Conservation (phyloP, 1,140 invertebrate species). For the Psilanteris sp. region DNA sequence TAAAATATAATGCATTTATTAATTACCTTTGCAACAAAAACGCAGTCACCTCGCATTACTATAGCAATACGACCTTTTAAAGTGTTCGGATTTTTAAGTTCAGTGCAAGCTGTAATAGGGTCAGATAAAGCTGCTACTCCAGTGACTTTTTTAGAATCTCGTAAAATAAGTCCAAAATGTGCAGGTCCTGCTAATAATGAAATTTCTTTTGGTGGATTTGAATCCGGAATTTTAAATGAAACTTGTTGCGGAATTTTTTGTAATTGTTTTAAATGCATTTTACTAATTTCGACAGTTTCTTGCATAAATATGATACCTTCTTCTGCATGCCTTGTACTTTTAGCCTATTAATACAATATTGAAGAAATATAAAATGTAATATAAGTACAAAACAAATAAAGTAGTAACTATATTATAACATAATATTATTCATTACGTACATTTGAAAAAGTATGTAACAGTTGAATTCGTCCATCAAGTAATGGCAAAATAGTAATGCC, state of each 20-base stretch:
- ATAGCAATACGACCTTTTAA: slow-evolving; percentile 90
- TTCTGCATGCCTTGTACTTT: slow-evolving; percentile 90
- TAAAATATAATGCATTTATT: not conserved
- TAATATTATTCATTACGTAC: slow-evolving; percentile 79
- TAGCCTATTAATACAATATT: slow-evolving; percentile 86
- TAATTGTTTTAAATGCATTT: slow-evolving; percentile 83
- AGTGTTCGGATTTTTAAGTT: slow-evolving; percentile 82
- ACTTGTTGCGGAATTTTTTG: slow-evolving; percentile 82
- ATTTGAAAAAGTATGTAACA: slow-evolving; percentile 91
- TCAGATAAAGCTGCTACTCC: slow-evolving; percentile 84
- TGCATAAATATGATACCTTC: slow-evolving; percentile 97
- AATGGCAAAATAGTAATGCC: slow-evolving; percentile 95
- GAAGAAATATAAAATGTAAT: no score
- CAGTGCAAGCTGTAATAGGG: slow-evolving; percentile 86
- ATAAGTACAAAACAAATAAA: no score
- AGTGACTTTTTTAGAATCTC: slow-evolving; percentile 81
- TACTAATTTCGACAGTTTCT: slow-evolving; percentile 96
- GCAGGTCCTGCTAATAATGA: slow-evolving; percentile 90
- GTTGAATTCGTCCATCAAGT: slow-evolving; percentile 92
- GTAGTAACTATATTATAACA: no score
- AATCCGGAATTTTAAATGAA: slow-evolving; percentile 76
- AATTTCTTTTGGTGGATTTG: slow-evolving; percentile 71
- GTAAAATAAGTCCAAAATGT: slow-evolving; percentile 92
- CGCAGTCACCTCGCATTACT: slow-evolving; percentile 93
- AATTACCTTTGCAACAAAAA: slow-evolving; percentile 94